Evolutionary conservation across 2,888 invertebrate species (phyloP), one percentile per base, ranked within the genome.

Genomic region (Hymenopus coronatus): DNA sequence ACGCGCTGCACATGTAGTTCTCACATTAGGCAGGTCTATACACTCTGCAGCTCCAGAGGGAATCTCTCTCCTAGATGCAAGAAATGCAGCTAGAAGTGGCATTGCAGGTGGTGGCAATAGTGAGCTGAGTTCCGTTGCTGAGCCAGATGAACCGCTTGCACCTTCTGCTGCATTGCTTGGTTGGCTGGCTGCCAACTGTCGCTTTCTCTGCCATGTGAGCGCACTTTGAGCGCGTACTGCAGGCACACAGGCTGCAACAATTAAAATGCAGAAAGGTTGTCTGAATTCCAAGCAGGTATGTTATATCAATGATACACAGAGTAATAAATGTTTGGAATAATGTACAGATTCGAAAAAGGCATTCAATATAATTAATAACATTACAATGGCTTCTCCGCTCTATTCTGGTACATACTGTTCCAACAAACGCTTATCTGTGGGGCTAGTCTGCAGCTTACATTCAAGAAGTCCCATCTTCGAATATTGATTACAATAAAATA

Each of bases 51-150:
- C 28, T 0, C 82, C 46, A 25, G 70, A 25, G 15, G 87, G 84
- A 81, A 85, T 30, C 27, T 96, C 96, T 54, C 95, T 94, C 88
- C 95, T 94, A 0, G 95, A 94, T 91, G 95, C 95, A 6, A 96
- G 93, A 91, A 96, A 95, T 3, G 96, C 95, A 4, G 96, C 96
- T 83, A 96, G 92, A 85, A 96, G 93, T 0, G 93, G 93, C 54
- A 95, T 95, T 93, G 95, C 95, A 20, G 89, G 94, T 33, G 95
- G 95, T 0, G 96, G 95, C 86, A 96, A 93, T 40, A 96, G 93
- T 2, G 96, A 96, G 92, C 96, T 96, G 90, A 95, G 90, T 94
- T 96, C 93, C 94, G 95, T 92, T 94, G 96, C 95, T 91, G 96
- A 93, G 93, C 96, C 93, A 93, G 95, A 94, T 92, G 95, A 93